Conservation (phyloP, 2,888 invertebrate genomes). For the Ischnura elegans region DNA sequence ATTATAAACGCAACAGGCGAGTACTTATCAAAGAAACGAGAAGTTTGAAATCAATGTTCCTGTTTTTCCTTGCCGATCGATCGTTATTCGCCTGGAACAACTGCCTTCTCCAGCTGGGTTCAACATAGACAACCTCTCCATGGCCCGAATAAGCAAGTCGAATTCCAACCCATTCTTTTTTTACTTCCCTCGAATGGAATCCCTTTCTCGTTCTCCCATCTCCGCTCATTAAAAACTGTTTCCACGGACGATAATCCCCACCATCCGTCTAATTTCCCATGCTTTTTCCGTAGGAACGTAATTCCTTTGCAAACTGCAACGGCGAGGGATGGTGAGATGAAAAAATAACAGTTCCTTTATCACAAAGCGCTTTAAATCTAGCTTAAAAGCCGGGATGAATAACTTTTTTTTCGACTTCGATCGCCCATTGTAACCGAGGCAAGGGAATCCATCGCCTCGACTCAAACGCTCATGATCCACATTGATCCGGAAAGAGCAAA, state of each 20-base stretch:
- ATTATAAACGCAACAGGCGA: background rate
- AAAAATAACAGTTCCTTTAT: too few species aligned
- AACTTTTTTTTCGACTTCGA: too few species aligned
- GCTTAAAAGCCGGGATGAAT: too few species aligned
- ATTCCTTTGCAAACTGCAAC: background rate
- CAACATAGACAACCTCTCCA: background rate
- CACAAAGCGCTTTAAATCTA: too few species aligned
- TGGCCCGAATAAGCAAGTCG: background rate
- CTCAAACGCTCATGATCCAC: too few species aligned
- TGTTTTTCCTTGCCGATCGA: background rate
- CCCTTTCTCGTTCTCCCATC: background rate
- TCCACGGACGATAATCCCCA: background rate
- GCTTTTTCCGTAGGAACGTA: background rate
- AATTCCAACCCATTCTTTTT: background rate
- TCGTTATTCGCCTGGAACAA: background rate
- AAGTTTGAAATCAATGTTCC: background rate
- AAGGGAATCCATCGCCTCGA: too few species aligned
- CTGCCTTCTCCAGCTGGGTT: background rate
- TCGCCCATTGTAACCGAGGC: too few species aligned
- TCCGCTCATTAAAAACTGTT: background rate
- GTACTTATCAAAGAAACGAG: background rate
- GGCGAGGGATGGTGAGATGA: background rate
- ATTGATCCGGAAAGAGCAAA: too few species aligned
- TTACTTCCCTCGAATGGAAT: background rate
- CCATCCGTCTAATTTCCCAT: background rate